Evolutionary conservation across 2,888 invertebrate species (phyloP), one percentile per base, ranked within the genome.

Genomic region (Diachrysia chrysitis): DNA sequence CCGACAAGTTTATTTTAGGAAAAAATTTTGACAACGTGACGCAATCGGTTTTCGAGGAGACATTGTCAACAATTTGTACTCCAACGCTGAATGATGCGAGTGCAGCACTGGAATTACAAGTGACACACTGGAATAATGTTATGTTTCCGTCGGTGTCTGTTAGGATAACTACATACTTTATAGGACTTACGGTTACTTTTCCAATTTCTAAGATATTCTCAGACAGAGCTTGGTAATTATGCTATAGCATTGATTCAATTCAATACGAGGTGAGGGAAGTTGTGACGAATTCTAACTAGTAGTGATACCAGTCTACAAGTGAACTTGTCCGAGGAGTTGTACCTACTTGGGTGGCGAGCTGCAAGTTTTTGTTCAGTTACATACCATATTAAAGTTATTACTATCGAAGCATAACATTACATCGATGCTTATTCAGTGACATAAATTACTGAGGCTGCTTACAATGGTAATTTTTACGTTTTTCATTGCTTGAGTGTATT

Each of bases 1-100:
- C 67, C 67, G 60, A 78, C 70, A 70, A 66, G 65, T 67, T 64
- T 78, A 70, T 73, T 67, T 67, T 63, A 65, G 61, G 61, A 74
- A 67, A 32, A 66, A 59, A 66, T 25, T 62, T 64, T 55, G 63
- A 61, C 65, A 70, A 51, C 64, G 64, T 76, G 75, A 74, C 70
- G 79, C 58, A 63, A 76, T 58, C 61, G 35, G 51, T 70, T 70
- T 74, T 75, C 58, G 35, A 25, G 51, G 69, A 63, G 19, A 68
- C 54, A 70, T 78, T 70, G 58, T 42, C 58, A 65, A 63, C 65
- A 25, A 76, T 76, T 67, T 61, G 66, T 70, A 78, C 29, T 32
- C 58, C 61, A 37, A 58, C 54, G 55, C 59, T 63, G 68, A 73
- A 48, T 29, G 62, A 35, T 23, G 23, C 2, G 25, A n/a, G 59